Percentiles rank a stretch among this genome's conserved stretches.
phyloP scores from a whole-genome alignment of 1,140 invertebrate genomes.

The Cryptotermes secundus region DNA sequence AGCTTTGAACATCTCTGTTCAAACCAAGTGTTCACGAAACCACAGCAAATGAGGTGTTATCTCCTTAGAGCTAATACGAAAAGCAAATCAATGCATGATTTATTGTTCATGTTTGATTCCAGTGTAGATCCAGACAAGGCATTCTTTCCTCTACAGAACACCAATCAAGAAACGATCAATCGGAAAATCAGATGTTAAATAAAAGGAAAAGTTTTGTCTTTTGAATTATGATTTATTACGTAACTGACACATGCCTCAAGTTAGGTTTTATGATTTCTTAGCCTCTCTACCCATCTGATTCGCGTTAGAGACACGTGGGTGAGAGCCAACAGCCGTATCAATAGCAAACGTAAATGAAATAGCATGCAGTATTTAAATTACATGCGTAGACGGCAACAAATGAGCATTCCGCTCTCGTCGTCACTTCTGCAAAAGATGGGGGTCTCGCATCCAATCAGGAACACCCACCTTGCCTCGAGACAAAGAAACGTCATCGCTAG shows the following conservation, averaged over 20 bases:
- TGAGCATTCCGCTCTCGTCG: not conserved
- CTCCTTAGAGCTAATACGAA: not conserved
- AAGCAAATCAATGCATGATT: not conserved
- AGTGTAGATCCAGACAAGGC: not conserved
- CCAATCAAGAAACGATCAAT: not conserved
- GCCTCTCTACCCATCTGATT: not conserved
- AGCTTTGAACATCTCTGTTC: not conserved
- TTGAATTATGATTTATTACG: not conserved
- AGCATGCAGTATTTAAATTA: not conserved
- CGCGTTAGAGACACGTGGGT: not conserved
- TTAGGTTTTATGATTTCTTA: not conserved
- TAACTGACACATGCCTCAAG: not conserved
- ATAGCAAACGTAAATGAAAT: not conserved
- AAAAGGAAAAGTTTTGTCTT: not conserved
- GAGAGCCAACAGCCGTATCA: not conserved
- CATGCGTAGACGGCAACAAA: not conserved
- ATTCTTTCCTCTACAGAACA: not conserved
- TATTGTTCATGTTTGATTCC: not conserved
- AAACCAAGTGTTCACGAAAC: not conserved
- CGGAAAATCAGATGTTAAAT: not conserved
- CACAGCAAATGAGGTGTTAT: not conserved
- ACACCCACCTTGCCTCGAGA: not conserved
- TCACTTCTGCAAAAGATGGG: not conserved
- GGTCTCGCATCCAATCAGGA: not conserved
- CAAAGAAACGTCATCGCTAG: not conserved